Evolutionary conservation across 2,113 vertebrate species (phyloP), one percentile per base, ranked within the genome.

Genomic region (Trematomus loennbergii): DNA sequence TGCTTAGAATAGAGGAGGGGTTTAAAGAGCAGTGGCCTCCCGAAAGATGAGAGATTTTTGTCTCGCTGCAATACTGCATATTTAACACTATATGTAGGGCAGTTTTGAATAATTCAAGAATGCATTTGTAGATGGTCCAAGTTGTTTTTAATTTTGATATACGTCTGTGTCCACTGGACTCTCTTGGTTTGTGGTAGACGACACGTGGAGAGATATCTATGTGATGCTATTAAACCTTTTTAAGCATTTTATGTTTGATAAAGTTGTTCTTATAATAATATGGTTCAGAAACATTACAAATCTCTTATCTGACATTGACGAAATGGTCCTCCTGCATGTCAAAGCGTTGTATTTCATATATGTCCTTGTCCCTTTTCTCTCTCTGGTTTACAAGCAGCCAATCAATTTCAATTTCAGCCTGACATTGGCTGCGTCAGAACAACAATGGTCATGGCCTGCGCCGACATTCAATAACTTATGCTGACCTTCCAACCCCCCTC

Each of bases 351-450:
- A 75, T 50, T 59, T 81, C 60, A 85, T 82, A 75, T 12, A 58
- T 15, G 4, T 72, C 74, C 36, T 55, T 83, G 85, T 74, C 53
- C 60, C 79, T 53, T 84, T 85, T 75, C 55, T 59, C 46, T 52
- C 62, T 18, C 71, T 87, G 91, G 91, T 92, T 91, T 90, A 88
- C 79, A 81, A 88, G 80, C 85, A 54, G 63, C 82, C 82, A 89
- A 92, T 95, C 95, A 89, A 94, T 95, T 94, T 84, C 90, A 94
- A 93, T 95, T 94, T 90, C 78, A 93, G 74, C 84, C 83, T 69
- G 59, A 61, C 89, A 92, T 94, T 92, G 93, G 93, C 86, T 50
- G 33, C 10, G 58, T 86, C 87, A 75, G 62, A 83, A 89, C 92
- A 91, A 93, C 91, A 93, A 91, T 89, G 75, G 86, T 87, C 72